A percentile compares a stretch with the other conserved stretches of the same genome.
phyloP scores from a whole-genome alignment of 92 coral and sea anemone species.

The Anthopleura xanthogrammica region DNA sequence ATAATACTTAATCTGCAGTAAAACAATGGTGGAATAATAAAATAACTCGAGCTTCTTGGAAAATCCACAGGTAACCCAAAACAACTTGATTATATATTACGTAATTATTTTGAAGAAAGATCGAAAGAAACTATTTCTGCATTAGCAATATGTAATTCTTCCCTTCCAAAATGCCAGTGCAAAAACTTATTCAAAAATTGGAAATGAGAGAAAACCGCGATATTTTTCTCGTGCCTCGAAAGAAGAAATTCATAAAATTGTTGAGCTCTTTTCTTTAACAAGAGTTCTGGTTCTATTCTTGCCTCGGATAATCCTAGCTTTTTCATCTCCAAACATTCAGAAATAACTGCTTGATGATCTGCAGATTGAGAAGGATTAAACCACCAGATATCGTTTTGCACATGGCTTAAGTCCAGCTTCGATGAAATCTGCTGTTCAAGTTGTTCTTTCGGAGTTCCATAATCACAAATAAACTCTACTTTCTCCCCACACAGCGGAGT shows the following conservation, averaged over 20 bases:
- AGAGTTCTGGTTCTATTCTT: constrained; percentile 34
- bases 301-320: not conserved
- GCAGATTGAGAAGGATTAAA: constrained; percentile 19
- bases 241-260: constrained; percentile 41
- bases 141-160: not conserved
- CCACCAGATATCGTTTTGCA: constrained; percentile 52
- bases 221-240: constrained; percentile 37
- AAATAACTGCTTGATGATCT: constrained; percentile 12
- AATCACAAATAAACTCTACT: constrained; percentile 54
- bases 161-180: constrained; percentile 36
- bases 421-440: constrained; percentile 32
- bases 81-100: not conserved
- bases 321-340: not conserved
- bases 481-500: constrained; percentile 54
- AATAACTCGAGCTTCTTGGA: not conserved
- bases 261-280: constrained; percentile 36
- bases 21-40: not conserved
- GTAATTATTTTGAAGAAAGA: not conserved
- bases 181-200: constrained; percentile 50
- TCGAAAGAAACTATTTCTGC: constrained; percentile 26
- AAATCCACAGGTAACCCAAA: not conserved
- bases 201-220: constrained; percentile 58
- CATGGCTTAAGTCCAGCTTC: constrained; percentile 36
- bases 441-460: constrained; percentile 32
- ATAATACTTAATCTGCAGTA: not conserved